Percentiles rank a stretch among this genome's conserved stretches.
Conservation (phyloP, 2,113 vertebrate species). For the Oostethus manadensis region DNA sequence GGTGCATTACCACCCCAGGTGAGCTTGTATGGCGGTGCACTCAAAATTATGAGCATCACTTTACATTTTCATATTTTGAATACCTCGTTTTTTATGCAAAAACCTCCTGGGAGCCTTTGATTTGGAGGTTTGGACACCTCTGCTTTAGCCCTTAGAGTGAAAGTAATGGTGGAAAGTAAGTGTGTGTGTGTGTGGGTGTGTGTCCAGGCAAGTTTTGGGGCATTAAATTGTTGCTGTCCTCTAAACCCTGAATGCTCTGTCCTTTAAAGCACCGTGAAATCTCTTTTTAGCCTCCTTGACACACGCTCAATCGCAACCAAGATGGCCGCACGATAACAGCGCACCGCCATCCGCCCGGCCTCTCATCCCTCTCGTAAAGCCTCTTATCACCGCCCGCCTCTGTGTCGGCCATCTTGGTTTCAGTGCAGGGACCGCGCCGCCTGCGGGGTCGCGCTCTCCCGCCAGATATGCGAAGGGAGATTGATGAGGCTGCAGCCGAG, state of each 20-base stretch:
- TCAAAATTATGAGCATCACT: too few species aligned
- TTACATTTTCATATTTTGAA: too few species aligned
- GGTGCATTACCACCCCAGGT: too few species aligned
- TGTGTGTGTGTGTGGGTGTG: constrained; percentile 3
- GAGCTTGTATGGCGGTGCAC: too few species aligned
- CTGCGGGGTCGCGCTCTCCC: constrained; percentile 27
- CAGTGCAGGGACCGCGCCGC: constrained; percentile 29
- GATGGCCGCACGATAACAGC: constrained; percentile 30
- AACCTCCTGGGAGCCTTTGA: too few species aligned
- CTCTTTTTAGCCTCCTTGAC: constrained; percentile 18
- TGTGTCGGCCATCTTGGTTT: constrained; percentile 46
- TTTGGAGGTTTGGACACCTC: too few species aligned
- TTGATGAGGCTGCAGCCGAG: constrained; percentile 52
- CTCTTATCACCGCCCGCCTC: constrained; percentile 13
- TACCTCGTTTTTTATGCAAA: too few species aligned
- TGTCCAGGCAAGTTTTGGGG: constrained; percentile 18
- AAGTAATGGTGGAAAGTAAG: too few species aligned
- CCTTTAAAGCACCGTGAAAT: constrained; percentile 48
- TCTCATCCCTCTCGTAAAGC: constrained; percentile 7
- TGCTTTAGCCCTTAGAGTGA: too few species aligned
- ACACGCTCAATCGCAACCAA: constrained; percentile 10
- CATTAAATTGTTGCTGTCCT: constrained; percentile 35
- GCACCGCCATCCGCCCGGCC: neutral
- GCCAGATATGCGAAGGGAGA: constrained; percentile 42
- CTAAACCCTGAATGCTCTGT: constrained; percentile 52